Evolutionary conservation across 2,888 invertebrate genomes (phyloP).

Genomic region (Campoplex capitator): DNA sequence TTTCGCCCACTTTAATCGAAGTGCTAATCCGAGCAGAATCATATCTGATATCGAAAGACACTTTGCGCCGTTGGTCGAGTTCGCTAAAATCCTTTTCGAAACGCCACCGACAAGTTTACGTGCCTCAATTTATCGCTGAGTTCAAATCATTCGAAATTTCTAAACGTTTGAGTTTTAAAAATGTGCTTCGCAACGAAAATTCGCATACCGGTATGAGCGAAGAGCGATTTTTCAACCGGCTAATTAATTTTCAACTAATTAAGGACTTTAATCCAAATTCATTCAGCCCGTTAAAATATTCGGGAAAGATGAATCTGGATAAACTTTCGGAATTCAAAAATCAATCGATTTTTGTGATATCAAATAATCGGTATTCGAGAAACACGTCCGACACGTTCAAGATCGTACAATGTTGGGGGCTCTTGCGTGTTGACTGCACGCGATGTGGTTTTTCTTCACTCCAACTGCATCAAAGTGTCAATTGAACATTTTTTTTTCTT

Average conservation of each 20-base stretch:
- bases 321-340: no score
- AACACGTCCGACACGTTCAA: background rate
- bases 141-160: background rate
- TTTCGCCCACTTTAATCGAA: background rate
- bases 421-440: background rate
- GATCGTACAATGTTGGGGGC: background rate
- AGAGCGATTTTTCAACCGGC: no score
- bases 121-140: background rate
- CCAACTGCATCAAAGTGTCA: slow-evolving; percentile 14
- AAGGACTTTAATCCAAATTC: background rate
- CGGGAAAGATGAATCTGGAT: background rate
- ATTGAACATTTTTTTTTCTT: slow-evolving; percentile 61
- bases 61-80: background rate
- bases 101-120: background rate
- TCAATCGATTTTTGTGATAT: background rate
- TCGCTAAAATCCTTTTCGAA: background rate
- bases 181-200: no score
- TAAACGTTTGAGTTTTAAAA: background rate
- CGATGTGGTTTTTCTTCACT: background rate
- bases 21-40: background rate
- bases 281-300: background rate
- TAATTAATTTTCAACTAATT: background rate
- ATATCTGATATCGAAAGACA: background rate
- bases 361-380: background rate
- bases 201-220: no score